These are phyloP conservation scores for Gila orcuttii DNA, from an alignment of 2,113 vertebrate species.

Conservation along the genomic window DNA sequence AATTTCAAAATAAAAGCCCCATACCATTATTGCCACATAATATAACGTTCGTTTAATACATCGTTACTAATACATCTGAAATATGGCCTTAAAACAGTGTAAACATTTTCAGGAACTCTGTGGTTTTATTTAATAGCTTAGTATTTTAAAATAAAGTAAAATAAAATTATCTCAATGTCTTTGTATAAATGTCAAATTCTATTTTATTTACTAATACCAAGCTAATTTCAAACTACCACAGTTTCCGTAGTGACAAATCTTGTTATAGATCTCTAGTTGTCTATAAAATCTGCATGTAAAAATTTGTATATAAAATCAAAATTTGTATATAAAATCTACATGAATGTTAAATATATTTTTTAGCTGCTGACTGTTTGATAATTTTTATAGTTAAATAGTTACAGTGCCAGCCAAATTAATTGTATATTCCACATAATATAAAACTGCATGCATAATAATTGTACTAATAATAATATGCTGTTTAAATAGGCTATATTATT, in stretches of 20 bases:
- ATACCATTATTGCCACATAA: not conserved
- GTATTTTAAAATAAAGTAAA: too few relatives aligned
- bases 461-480: too few relatives aligned
- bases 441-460: not conserved
- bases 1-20: conserved; percentile 43
- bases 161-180: too few relatives aligned
- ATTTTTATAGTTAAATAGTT: not conserved
- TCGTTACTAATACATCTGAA: not conserved
- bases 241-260: too few relatives aligned
- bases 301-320: too few relatives aligned
- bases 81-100: not conserved
- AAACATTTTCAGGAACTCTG: not conserved
- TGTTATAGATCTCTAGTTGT: not conserved
- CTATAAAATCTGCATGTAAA: not conserved
- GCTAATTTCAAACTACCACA: too few relatives aligned
- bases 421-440: not conserved
- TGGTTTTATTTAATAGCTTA: too few relatives aligned
- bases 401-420: too few relatives aligned
- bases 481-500: too few relatives aligned
- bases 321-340: not conserved
- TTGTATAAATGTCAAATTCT: too few relatives aligned
- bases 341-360: not conserved
- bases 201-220: too few relatives aligned
- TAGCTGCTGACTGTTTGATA: not conserved
- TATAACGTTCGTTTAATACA: not conserved